Evolutionary conservation across 2,888 invertebrate genomes (phyloP), one percentile per base, ranked within the genome.

Genomic region (Agonopterix heracliana): DNA sequence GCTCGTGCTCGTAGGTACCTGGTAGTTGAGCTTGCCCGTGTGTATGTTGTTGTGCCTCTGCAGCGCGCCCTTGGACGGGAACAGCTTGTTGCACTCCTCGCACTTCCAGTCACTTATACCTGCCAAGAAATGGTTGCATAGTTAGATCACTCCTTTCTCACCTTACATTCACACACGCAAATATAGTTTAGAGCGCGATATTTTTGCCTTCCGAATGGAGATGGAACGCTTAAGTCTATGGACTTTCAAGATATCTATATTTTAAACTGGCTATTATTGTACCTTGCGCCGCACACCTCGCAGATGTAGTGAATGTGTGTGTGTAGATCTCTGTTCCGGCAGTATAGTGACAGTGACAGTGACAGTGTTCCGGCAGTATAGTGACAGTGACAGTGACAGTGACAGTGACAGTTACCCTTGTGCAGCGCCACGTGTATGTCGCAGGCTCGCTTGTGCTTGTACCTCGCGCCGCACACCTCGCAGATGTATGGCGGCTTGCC

Each of bases 351-450:
- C 17, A 17, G n/a, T n/a, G n/a, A n/a, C n/a, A n/a, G n/a, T n/a
- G n/a, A n/a, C n/a, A n/a, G n/a, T n/a, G n/a, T n/a, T n/a, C n/a
- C n/a, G 14, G 2, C 14, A 14, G 14, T 14, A 17, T 3, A 17
- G 17, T 17, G 3, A 17, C 17, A 17, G 17, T 17, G 3, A 17
- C 17, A 17, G 17, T 17, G 69, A 81, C 90, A 17, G 17, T 17
- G 3, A 17, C 17, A 17, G 17, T 17, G 3, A 17, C 17, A 17
- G 17, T 17, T 70, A 81, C 90, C 90, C 71, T 87, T 85, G 54
- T 92, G 91, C 71, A 91, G 74, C 9, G 90, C 90, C 35, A 91
- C 86, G 63, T 92, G 91, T 60, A 91, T 89, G 61, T 91, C 90
- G 53, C 91, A 86, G 41, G 91, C 91, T 3, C 89, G 84, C 66